Evolutionary conservation across 2,797 vertebrate species (phyloP).

Genomic region (Perodicticus potto): DNA sequence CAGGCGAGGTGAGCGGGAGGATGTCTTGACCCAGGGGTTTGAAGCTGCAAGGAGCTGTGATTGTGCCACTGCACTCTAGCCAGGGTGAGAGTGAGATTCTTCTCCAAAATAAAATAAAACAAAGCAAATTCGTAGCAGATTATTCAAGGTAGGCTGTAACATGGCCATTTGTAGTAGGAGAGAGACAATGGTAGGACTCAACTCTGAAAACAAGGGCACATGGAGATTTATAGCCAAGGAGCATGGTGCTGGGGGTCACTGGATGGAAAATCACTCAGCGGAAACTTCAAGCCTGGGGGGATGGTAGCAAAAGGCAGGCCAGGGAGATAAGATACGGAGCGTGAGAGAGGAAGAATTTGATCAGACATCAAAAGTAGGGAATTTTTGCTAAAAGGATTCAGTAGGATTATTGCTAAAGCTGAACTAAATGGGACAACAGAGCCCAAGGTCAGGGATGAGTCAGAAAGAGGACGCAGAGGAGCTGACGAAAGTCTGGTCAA

Average conservation of each 20-base stretch:
- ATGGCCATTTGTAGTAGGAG: not conserved
- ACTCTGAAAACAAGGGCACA: not conserved
- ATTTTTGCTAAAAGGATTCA: not conserved
- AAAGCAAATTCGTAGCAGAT: not conserved
- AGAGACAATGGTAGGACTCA: not conserved
- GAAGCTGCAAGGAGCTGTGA: not conserved
- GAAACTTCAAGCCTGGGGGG: too few relatives aligned
- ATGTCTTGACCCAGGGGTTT: not conserved
- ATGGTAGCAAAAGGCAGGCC: not conserved
- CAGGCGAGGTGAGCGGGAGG: not conserved
- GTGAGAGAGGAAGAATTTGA: not conserved
- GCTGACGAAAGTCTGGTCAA: not conserved
- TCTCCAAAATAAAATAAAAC: not conserved
- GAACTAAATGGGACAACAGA: not conserved
- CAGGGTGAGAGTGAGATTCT: not conserved
- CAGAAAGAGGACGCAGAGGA: not conserved
- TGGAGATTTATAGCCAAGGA: not conserved
- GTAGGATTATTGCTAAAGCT: not conserved
- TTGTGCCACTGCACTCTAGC: not conserved
- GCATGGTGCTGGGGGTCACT: rapidly evolving
- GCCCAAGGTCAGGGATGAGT: not conserved
- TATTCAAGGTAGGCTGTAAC: not conserved
- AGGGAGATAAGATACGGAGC: not conserved
- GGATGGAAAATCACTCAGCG: not conserved
- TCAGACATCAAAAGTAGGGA: not conserved